Conservation (phyloP, 2,888 invertebrate species). For the Electrophaes corylata region DNA sequence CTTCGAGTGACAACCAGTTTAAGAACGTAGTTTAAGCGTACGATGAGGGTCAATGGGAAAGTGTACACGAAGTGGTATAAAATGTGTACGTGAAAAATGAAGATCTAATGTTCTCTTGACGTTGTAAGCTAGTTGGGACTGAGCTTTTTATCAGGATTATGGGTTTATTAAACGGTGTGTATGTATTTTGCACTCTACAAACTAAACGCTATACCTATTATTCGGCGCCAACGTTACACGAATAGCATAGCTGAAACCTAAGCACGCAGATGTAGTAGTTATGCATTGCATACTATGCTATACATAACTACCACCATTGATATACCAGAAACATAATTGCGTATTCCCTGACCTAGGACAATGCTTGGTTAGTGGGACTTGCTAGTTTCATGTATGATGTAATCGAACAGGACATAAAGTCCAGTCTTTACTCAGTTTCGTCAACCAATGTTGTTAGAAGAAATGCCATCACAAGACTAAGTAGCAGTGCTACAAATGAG, state of each 20-base stretch:
- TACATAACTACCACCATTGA: slow-evolving; percentile 8
- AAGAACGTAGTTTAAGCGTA: too few relatives aligned
- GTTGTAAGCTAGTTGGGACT: neutral
- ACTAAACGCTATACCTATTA: neutral
- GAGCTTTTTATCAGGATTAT: neutral
- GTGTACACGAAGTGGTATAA: too few relatives aligned
- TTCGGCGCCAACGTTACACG: slow-evolving; percentile 9
- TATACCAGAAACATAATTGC: slow-evolving; percentile 7
- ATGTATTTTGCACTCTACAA: neutral
- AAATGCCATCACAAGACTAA: slow-evolving; percentile 1
- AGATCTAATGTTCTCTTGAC: neutral
- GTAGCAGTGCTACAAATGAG: neutral
- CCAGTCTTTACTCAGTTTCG: slow-evolving; percentile 1
- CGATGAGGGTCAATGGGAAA: too few relatives aligned
- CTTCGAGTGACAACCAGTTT: too few relatives aligned
- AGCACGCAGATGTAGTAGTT: slow-evolving; percentile 3
- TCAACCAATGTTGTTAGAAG: too few relatives aligned
- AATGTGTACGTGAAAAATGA: neutral
- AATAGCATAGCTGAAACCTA: slow-evolving; percentile 8
- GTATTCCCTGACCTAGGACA: slow-evolving; percentile 44
- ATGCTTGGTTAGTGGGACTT: slow-evolving; percentile 38
- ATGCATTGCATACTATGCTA: slow-evolving; percentile 10
- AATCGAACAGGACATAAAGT: slow-evolving; percentile 4
- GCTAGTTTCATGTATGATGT: slow-evolving; percentile 34
- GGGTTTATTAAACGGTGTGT: neutral